Evolutionary conservation across 2,797 vertebrate genomes (phyloP), one percentile per base, ranked within the genome.

Genomic region (Parauchenoglanis ngamensis): DNA sequence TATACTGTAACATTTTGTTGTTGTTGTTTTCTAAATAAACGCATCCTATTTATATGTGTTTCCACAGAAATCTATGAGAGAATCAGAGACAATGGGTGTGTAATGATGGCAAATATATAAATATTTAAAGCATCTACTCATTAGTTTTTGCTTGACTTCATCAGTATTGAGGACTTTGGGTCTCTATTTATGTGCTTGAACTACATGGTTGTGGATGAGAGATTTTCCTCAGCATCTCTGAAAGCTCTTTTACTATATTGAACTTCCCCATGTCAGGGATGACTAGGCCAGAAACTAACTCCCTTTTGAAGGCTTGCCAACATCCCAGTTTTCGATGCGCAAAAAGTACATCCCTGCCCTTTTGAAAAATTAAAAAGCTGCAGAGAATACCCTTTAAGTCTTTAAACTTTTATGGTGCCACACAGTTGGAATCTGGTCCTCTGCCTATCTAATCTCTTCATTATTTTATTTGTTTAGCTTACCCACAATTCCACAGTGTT

Each of bases 401-500:
- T 59, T 86, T 68, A 67, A 65, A 75, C n/a, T 76, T 86, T 88
- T 67, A 82, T 77, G 59, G 40, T 63, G 44, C 46, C 68, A 46
- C 25, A n/a, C 40, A 54, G 78, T 17, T 54, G 35, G 23, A 15
- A 23, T 63, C 63, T 84, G 79, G 70, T 72, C 49, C 52, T 17
- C 21, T 44, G 65, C 73, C 84, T 86, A 31, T 56, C 67, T 85
- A 91, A 88, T 90, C 90, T 91, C 83, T 88, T 91, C 80, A 89
- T 92, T 90, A 88, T 92, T 92, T 93, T 90, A 91, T 94, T 94
- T 94, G 93, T 94, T 95, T 94, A 93, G 44, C 35, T 72, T 70
- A 31, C 91, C 92, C 94, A 92, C 90, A 93, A 90, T 93, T 79
- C 94, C 92, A 91, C 77, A 90, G 93, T 92, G 93, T 94, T 94